These are phyloP conservation scores for Acanthosepion pharaonis DNA, from an alignment of 2,888 invertebrate genomes.

Conservation along the genomic window DNA sequence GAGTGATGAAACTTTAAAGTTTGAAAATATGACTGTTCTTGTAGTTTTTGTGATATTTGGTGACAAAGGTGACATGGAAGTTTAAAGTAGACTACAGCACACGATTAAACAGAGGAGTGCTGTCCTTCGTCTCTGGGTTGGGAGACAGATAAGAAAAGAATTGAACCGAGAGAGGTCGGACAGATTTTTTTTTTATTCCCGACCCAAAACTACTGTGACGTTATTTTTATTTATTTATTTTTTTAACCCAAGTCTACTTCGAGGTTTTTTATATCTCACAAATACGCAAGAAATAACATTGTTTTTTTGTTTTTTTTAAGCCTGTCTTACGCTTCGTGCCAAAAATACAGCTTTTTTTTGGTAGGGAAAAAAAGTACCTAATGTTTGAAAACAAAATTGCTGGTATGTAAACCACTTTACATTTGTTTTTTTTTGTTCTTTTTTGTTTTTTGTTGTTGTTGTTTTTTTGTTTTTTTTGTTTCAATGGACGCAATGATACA, in stretches of 20 bases:
- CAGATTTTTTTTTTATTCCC: neutral
- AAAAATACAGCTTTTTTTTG: neutral
- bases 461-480: too few species aligned
- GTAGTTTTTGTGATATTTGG: too few species aligned
- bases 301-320: neutral
- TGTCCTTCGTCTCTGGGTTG: neutral
- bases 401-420: constrained; percentile 13
- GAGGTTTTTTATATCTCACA: too few species aligned
- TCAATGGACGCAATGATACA: neutral
- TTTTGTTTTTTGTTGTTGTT: too few species aligned
- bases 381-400: neutral
- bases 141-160: neutral
- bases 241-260: neutral
- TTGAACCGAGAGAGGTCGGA: neutral
- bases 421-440: neutral
- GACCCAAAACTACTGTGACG: neutral
- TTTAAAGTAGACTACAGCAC: too few species aligned
- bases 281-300: too few species aligned
- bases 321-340: neutral
- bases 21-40: too few species aligned
- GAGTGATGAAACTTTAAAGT: too few species aligned
- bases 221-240: neutral
- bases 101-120: too few species aligned
- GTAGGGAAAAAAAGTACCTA: neutral
- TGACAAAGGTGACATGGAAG: too few species aligned